Evolutionary conservation across 92 coral and sea anemone genomes (phyloP), one percentile per base, ranked within the genome.

Genomic region (Bergia puertoricense): DNA sequence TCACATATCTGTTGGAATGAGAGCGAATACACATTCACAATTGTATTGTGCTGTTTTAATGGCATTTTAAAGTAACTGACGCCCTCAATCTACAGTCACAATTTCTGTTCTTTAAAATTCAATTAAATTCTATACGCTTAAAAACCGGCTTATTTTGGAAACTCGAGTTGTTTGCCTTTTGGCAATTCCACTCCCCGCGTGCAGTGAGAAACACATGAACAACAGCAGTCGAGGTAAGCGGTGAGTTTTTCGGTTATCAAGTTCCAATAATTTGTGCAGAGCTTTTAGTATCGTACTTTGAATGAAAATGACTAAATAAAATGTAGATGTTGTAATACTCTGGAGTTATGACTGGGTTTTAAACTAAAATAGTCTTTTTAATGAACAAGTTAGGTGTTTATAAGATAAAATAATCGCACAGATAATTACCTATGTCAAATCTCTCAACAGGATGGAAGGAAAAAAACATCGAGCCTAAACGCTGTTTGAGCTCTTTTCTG

Each of bases 381-480:
- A 62, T 62, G 30, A 62, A 62, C 3, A 74, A 74, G 3, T 6
- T 1, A 36, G 22, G 44, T 30, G n/a, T 74, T 74, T 74, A 15
- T 77, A 16, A 20, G 36, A 16, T 77, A 16, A 77, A 77, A n/a
- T 5, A 20, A 77, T 20, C 30, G 16, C 13, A 16, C 36, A 20
- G 3, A 77, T 77, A 43, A 45, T 45, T 45, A 45, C n/a, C 10
- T 18, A 2, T 44, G n/a, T 4, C 30, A 80, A 37, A 36, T 80
- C 46, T 80, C 68, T 80, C 72, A 80, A 38, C 85, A 80, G 85
- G 85, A 15, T 15, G 46, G 46, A 56, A 67, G 37, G 36, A 44
- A 45, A 6, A 80, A 7, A 73, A 16, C 62, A 39, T 2, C 68
- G n/a, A 51, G 38, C 3, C 5, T 71, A 38, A 39, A 73, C 44